phyloP scores from a whole-genome alignment of 2,888 invertebrate genomes.

The Neocrepidodera transversa region DNA sequence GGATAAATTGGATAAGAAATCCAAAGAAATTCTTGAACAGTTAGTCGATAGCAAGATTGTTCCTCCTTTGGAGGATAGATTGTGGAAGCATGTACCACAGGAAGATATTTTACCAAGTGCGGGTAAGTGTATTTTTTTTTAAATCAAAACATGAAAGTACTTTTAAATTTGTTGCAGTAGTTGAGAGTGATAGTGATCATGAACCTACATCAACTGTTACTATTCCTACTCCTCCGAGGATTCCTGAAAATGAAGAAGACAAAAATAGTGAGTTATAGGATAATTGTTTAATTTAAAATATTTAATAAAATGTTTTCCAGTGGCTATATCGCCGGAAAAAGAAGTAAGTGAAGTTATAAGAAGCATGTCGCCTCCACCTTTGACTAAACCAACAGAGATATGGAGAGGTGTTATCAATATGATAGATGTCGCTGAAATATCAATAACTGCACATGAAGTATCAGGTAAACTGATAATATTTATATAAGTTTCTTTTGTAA shows the following conservation, averaged over 20 bases:
- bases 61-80: conserved; percentile 62
- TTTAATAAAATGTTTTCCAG: conserved; percentile 16
- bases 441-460: conserved; percentile 82
- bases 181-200: conserved; percentile 73
- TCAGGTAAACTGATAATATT: conserved; percentile 57
- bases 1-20: conserved; percentile 58
- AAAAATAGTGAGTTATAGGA: conserved; percentile 25
- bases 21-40: conserved; percentile 59
- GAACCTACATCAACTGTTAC: conserved; percentile 83
- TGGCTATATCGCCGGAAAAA: conserved; percentile 32
- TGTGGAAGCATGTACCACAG: conserved; percentile 64
- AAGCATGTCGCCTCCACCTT: conserved; percentile 46
- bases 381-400: conserved; percentile 50
- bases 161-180: conserved; percentile 43
- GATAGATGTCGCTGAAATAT: conserved; percentile 90
- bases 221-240: conserved; percentile 66
- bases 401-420: conserved; percentile 90
- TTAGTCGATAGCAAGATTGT: conserved; percentile 60
- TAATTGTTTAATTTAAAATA: not conserved
- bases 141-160: not conserved
- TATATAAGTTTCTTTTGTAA: too few relatives aligned
- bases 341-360: conserved; percentile 39
- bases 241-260: conserved; percentile 54
- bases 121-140: conserved; percentile 31
- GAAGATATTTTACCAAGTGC: conserved; percentile 57